A percentile compares a stretch with the other conserved stretches of the same genome.
phyloP scores from a whole-genome alignment of 2,113 vertebrate species.

The Thomomys bottae region DNA sequence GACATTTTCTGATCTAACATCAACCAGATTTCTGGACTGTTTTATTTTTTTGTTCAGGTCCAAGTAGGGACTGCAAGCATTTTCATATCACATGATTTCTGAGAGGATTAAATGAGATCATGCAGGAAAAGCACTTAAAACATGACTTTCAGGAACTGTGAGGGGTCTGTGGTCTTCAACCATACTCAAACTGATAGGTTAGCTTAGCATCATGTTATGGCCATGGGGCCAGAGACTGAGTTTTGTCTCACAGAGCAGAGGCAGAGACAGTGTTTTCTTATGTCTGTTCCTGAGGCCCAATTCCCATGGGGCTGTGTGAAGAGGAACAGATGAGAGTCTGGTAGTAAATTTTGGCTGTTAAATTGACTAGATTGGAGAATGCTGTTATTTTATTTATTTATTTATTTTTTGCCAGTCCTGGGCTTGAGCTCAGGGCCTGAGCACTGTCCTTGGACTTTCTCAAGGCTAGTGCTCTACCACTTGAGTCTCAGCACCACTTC shows the following conservation, averaged over 20 bases:
- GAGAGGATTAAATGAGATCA: constrained; percentile 3
- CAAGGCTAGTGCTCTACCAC: no score
- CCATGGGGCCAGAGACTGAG: neutral
- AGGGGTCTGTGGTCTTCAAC: neutral
- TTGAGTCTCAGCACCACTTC: no score
- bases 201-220: neutral
- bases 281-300: neutral
- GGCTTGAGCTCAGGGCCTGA: no score
- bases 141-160: neutral
- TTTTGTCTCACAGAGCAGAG: neutral
- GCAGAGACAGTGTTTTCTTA: neutral
- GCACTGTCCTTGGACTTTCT: no score
- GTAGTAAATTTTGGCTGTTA: neutral
- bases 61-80: neutral
- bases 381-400: no score
- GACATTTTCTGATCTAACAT: neutral
- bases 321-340: neutral
- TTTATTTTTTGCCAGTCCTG: no score
- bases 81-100: neutral
- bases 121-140: neutral
- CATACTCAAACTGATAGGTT: neutral
- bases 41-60: constrained; percentile 8
- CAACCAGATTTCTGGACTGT: neutral
- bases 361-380: no score
- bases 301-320: neutral